phyloP scores from a whole-genome alignment of 1,140 invertebrate species.

The Diuraphis noxia region DNA sequence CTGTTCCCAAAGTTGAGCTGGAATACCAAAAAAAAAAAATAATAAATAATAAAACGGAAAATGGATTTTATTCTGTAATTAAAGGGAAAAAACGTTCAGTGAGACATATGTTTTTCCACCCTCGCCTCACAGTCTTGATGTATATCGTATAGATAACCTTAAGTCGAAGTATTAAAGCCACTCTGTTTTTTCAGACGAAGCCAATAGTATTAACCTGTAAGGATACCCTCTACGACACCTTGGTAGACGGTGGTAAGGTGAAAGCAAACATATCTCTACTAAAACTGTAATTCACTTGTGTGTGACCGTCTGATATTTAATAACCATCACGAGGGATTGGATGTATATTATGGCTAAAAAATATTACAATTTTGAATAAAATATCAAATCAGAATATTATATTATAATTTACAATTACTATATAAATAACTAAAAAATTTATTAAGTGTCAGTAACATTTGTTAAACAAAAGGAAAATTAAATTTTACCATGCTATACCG shows the following conservation, averaged over 20 bases:
- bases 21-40: neutral
- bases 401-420: neutral
- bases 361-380: neutral
- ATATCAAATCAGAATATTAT: neutral
- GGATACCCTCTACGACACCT: neutral
- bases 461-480: neutral
- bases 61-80: neutral
- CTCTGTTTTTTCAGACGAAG: neutral
- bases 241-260: neutral
- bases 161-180: neutral
- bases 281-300: neutral
- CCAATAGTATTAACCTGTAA: neutral
- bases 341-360: neutral
- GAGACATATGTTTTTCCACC: neutral
- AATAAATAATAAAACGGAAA: neutral
- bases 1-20: too few species aligned
- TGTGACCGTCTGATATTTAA: neutral
- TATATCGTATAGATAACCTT: neutral
- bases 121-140: neutral
- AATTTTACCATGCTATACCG: neutral
- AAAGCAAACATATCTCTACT: neutral
- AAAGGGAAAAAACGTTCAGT: neutral
- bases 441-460: neutral
- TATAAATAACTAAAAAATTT: neutral
- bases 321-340: neutral